Evolutionary conservation across 1,140 invertebrate species (phyloP).

Genomic region (Acromyrmex heyeri): DNA sequence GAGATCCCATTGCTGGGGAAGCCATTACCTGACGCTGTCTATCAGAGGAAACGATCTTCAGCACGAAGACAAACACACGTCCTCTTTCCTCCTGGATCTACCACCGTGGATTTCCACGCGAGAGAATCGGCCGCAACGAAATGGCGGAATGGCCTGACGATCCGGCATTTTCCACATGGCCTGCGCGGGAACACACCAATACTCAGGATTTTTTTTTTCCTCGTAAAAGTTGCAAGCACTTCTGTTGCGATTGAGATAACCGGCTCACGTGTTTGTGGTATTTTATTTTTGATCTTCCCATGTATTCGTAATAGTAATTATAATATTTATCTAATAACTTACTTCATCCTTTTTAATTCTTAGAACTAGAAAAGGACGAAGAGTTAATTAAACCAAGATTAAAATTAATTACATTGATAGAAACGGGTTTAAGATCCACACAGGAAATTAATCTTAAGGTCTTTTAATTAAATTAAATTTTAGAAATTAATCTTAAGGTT

Average conservation of each 20-base stretch:
- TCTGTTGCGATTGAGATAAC: conserved; percentile 19
- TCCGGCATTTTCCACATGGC: conserved; percentile 48
- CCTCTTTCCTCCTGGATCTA: neutral
- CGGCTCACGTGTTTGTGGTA: neutral
- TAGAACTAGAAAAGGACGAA: no score
- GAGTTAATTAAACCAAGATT: no score
- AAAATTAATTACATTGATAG: no score
- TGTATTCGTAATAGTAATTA: neutral
- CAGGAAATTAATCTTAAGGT: neutral
- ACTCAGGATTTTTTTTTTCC: neutral
- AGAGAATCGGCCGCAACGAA: conserved; percentile 31
- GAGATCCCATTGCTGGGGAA: conserved; percentile 75
- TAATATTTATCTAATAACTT: no score
- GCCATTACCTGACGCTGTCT: conserved; percentile 73
- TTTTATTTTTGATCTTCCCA: conserved; percentile 4
- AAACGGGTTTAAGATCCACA: neutral
- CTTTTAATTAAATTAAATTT: no score
- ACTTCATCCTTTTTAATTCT: no score
- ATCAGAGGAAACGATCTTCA: conserved; percentile 62
- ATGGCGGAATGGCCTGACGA: conserved; percentile 43
- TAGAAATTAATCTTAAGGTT: no score
- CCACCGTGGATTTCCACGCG: conserved; percentile 14
- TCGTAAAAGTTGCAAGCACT: conserved; percentile 34
- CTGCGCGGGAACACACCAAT: conserved; percentile 1
- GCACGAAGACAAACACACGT: conserved; percentile 50